phyloP scores from a whole-genome alignment of 2,113 vertebrate genomes.

The Suricata suricatta region DNA sequence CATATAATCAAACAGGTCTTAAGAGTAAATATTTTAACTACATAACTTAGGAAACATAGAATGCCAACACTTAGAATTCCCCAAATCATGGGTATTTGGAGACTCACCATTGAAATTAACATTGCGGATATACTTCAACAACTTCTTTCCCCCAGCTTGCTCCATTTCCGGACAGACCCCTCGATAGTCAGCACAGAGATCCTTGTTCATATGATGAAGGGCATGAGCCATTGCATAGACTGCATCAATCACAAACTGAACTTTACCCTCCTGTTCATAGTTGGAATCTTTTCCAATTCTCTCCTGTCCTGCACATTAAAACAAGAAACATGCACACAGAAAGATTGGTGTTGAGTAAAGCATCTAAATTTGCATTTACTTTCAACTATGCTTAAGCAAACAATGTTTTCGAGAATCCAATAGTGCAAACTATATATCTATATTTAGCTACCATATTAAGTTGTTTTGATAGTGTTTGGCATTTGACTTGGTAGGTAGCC shows the following conservation, averaged over 20 bases:
- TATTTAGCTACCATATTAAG: accelerated
- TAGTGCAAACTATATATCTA: neutral
- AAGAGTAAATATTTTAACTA: neutral
- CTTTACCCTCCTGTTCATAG: conserved; percentile 97
- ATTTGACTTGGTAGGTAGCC: neutral
- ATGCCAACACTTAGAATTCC: neutral
- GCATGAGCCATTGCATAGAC: conserved; percentile 97
- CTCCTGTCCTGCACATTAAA: conserved; percentile 90
- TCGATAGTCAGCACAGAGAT: conserved; percentile 90
- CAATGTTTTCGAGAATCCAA: neutral
- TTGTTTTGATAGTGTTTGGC: neutral
- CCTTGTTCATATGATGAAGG: conserved; percentile 95
- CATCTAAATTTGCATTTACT: neutral
- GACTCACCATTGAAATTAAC: conserved; percentile 94
- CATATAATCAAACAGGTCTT: neutral
- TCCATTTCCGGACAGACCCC: conserved; percentile 96
- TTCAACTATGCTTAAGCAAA: neutral
- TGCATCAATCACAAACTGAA: conserved; percentile 96
- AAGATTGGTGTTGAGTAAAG: neutral
- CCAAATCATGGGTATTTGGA: neutral
- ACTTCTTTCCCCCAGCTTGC: conserved; percentile 91
- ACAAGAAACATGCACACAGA: conserved; percentile 43
- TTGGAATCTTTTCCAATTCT: conserved; percentile 94
- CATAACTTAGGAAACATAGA: neutral
- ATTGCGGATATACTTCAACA: conserved; percentile 94